phyloP scores from a whole-genome alignment of 2,113 vertebrate genomes.

The Chaetorhynchus papuensis region DNA sequence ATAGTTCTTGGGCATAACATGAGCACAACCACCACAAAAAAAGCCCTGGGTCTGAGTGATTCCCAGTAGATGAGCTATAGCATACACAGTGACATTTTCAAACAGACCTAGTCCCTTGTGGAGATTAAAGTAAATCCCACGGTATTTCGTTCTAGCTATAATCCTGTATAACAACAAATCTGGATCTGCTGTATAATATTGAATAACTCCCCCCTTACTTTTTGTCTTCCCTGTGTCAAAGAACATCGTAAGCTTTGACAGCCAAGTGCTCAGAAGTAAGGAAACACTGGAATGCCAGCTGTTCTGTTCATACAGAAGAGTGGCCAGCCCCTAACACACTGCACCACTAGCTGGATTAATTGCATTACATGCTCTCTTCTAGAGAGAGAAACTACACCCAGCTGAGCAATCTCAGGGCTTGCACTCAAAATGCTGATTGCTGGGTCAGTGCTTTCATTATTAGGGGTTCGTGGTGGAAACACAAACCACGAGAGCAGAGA shows the following conservation, averaged over 20 bases:
- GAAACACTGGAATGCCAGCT: neutral
- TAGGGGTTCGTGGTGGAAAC: neutral
- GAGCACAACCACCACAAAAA: neutral
- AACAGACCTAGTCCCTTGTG: neutral
- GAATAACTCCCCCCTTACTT: neutral
- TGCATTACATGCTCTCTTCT: neutral
- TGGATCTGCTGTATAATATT: neutral
- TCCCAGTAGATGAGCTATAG: neutral
- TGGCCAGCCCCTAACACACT: neutral
- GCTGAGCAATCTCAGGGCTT: neutral
- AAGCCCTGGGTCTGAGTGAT: neutral
- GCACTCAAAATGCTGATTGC: neutral
- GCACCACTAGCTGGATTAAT: neutral
- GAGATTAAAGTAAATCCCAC: constrained; percentile 44
- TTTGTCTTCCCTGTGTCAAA: neutral
- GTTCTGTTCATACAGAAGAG: neutral
- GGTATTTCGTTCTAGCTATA: constrained; percentile 7
- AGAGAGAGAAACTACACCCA: neutral
- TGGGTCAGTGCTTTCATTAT: constrained; percentile 45
- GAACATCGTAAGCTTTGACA: neutral
- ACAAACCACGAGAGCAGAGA: neutral
- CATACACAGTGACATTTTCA: neutral
- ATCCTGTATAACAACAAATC: constrained; percentile 30
- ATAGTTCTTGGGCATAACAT: neutral
- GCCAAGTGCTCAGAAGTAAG: neutral